phyloP scores from a whole-genome alignment of 2,113 vertebrate species.

The Megaleporinus macrocephalus region DNA sequence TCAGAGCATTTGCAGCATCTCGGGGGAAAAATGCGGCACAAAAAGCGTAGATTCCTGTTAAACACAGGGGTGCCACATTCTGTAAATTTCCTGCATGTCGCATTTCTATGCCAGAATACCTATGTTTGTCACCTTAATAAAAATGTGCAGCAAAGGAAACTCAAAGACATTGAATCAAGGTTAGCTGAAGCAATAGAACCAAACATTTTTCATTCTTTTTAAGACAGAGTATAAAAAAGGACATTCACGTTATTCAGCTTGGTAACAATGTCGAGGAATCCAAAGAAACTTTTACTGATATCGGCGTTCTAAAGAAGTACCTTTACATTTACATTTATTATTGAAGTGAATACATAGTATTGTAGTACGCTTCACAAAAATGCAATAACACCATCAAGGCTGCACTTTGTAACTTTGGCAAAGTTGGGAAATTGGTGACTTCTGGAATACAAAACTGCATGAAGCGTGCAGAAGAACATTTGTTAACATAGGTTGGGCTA shows the following conservation, averaged over 20 bases:
- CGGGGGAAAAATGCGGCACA: constrained; percentile 32
- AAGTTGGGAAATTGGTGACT: no score
- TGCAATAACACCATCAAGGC: no score
- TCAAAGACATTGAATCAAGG: constrained; percentile 15
- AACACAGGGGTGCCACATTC: constrained; percentile 24
- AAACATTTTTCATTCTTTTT: background rate
- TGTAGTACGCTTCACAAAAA: no score
- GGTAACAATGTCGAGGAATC: background rate
- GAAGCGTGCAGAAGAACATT: no score
- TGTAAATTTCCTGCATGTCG: constrained; percentile 28
- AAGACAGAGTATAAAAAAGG: background rate
- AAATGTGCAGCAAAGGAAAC: constrained; percentile 12
- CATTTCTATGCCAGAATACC: constrained; percentile 32
- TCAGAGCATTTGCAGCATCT: constrained; percentile 45
- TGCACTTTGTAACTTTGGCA: no score
- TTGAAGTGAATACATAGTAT: no score
- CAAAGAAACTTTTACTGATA: background rate
- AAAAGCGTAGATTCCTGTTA: constrained; percentile 39
- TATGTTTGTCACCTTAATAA: constrained; percentile 27
- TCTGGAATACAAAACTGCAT: no score
- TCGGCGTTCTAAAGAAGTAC: background rate
- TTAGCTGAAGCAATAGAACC: background rate
- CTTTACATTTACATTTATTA: no score
- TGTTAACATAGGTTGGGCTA: no score
- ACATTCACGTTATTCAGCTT: background rate